Evolutionary conservation across 2,113 vertebrate genomes (phyloP), one percentile per base, ranked within the genome.

Genomic region (Carassius gibelio): DNA sequence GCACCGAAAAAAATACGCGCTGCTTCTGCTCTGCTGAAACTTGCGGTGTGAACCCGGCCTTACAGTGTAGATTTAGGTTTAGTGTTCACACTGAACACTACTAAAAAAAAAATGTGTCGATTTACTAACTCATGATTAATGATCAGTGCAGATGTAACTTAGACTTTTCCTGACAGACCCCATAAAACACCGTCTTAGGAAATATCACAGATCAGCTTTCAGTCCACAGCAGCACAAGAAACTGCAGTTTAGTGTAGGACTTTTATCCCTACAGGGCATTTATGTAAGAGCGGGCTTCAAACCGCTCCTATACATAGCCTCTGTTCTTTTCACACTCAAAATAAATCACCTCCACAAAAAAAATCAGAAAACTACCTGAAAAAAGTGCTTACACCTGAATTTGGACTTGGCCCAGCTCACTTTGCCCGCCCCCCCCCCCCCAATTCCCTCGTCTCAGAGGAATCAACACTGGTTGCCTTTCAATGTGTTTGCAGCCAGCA

Each of bases 401-500:
- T 68, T 84, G 84, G 81, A 77, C 17, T 69, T 42, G 9, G 34
- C 61, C 85, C 76, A 88, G 71, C 50, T 76, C 10, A n/a, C 75
- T 66, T 75, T 19, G 55, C 50, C 8, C 23, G 1, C 11, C 48
- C 48, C 23, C 75, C 11, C 48, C 48, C 23, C 75, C 8, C 8
- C 21, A 80, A 26, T 8, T 15, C 77, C 64, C 34, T 34, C 4
- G 52, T 75, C 82, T 77, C 77, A 42, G 66, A 77, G 87, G 82
- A 59, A 84, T 86, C 71, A 50, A 71, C 86, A 83, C 82, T 72
- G 85, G 71, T 86, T 84, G 76, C 64, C 36, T 86, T 74, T 38
- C 77, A 78, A 72, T 84, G 85, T 86, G 82, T 84, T 82, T 64
- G 85, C 72, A 42, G 81, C 80, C 82, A 15, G 71, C 50, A 61